Evolutionary conservation across 2,113 vertebrate species (phyloP).

Genomic region (Columbina picui): DNA sequence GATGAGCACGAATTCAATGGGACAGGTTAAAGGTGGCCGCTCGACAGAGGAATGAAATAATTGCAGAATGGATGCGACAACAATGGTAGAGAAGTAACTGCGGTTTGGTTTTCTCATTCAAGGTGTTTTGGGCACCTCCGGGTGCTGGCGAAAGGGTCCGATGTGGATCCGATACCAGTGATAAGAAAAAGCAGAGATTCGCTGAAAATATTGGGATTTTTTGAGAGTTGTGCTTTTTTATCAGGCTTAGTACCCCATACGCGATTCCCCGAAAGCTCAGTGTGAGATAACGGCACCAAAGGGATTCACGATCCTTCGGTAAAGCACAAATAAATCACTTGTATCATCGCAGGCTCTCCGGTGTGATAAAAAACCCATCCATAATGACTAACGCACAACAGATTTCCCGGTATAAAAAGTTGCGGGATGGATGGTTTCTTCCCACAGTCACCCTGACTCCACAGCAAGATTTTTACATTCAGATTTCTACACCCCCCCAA

Average conservation of each 20-base stretch:
- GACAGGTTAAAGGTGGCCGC: neutral
- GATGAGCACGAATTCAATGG: neutral
- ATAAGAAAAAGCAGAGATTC: neutral
- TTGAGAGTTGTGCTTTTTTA: neutral
- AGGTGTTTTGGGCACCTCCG: accelerated
- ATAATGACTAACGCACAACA: accelerated
- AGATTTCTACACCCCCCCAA: accelerated
- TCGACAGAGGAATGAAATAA: neutral
- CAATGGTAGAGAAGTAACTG: neutral
- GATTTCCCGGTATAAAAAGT: neutral
- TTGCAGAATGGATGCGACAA: neutral
- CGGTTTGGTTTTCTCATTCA: accelerated
- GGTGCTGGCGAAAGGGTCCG: accelerated
- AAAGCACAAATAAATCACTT: neutral
- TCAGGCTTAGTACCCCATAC: accelerated
- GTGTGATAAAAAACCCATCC: neutral
- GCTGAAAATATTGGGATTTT: neutral
- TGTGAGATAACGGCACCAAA: accelerated
- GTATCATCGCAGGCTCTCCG: neutral
- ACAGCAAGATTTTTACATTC: neutral
- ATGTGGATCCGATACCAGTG: accelerated
- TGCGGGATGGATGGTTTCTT: neutral
- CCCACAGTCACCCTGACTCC: accelerated
- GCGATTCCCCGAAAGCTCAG: neutral
- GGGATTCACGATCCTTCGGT: accelerated